Conservation (phyloP, 2,888 invertebrate species). For the Eremobia ochroleuca region DNA sequence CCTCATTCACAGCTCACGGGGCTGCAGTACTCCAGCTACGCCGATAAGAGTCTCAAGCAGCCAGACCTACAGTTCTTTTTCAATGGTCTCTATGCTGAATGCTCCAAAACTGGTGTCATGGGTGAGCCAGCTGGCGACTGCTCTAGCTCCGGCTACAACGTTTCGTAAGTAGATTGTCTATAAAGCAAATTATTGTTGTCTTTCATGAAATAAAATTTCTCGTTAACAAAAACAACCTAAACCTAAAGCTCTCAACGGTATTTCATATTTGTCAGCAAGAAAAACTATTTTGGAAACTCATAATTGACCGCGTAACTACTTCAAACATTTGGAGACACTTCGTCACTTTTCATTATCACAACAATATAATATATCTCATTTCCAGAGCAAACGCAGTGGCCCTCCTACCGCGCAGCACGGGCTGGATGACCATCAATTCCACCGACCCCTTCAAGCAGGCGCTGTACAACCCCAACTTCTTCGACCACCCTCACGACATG, state of each 20-base stretch:
- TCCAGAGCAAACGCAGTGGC: slow-evolving; percentile 79
- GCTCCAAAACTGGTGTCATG: slow-evolving; percentile 80
- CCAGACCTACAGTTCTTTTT: slow-evolving; percentile 93
- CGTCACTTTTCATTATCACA: background rate
- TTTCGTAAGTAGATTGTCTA: slow-evolving; percentile 73
- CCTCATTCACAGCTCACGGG: slow-evolving; percentile 86
- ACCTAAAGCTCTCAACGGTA: background rate
- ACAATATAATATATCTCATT: slow-evolving; percentile 28
- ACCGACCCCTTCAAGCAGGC: slow-evolving; percentile 77
- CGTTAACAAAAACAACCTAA: background rate
- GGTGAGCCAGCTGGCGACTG: slow-evolving; percentile 79
- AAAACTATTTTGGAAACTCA: background rate
- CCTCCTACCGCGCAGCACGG: slow-evolving; percentile 79
- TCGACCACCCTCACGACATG: slow-evolving; percentile 80
- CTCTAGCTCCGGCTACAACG: slow-evolving; percentile 70
- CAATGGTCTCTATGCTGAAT: slow-evolving; percentile 92
- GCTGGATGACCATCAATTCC: slow-evolving; percentile 79
- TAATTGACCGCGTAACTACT: background rate
- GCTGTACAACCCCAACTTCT: slow-evolving; percentile 78
- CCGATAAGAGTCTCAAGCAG: slow-evolving; percentile 86
- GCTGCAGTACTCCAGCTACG: slow-evolving; percentile 91
- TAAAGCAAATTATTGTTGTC: background rate
- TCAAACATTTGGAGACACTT: too few relatives aligned
- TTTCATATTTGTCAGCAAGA: background rate
- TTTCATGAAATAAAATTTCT: background rate